These are phyloP conservation scores for Riparia riparia DNA, from an alignment of 2,113 vertebrate species.

Conservation along the genomic window DNA sequence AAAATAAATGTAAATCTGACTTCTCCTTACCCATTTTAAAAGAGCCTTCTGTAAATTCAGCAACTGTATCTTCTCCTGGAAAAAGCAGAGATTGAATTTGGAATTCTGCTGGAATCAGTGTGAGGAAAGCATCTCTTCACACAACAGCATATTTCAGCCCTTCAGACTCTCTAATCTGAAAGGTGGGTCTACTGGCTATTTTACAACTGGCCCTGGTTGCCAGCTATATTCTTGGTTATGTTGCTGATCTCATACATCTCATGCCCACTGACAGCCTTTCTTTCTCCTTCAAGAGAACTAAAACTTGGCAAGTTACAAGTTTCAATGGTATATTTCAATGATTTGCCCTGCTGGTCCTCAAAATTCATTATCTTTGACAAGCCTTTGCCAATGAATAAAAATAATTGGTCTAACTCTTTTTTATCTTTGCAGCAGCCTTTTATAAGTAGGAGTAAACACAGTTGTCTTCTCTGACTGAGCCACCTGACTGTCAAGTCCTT, in stretches of 20 bases:
- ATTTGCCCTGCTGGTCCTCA: neutral
- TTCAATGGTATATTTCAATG: neutral
- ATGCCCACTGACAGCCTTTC: neutral
- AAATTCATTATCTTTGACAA: neutral
- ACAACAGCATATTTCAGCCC: neutral
- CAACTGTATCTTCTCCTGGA: neutral
- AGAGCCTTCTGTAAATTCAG: neutral
- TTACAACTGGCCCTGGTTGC: neutral
- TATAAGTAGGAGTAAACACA: neutral
- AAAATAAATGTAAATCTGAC: neutral
- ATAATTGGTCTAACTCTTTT: slow-evolving; percentile 14
- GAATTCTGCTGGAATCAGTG: neutral
- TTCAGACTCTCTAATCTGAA: neutral
- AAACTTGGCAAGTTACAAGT: neutral
- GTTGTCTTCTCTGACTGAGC: neutral
- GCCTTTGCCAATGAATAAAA: neutral
- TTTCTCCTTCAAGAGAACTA: neutral
- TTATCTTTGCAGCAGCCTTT: neutral
- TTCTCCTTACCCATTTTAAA: neutral
- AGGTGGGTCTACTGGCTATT: neutral
- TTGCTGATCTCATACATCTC: neutral
- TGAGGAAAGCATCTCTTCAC: neutral
- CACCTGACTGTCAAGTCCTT: neutral
- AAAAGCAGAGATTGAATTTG: neutral
- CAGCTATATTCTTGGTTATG: neutral